Base-by-base conservation (phyloP, 1,140 invertebrate genomes). In the Pteromalus puparum region DNA sequence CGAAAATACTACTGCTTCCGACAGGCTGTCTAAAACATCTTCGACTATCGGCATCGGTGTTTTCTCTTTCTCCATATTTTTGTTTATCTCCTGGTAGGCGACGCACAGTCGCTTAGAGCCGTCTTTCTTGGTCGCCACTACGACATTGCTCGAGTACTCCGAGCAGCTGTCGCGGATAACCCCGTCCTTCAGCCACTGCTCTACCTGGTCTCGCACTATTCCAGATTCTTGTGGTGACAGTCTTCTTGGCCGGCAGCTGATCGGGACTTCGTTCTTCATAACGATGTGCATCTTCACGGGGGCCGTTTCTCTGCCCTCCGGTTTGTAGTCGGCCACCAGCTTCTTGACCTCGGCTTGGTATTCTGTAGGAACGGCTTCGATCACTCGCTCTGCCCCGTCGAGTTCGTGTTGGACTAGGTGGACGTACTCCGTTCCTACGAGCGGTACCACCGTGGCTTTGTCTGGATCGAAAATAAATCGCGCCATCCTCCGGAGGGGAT, bases 1-100 rank as follows among this genome's bases (percentile, higher is more conserved):
- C 10, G 82, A 88, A 76, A 90, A 91, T 13, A 88, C 81, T 46
- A 84, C 85, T 13, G 75, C 86, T 9, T 86, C 53, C 1, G 61
- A 46, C 24, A 88, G 38, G 83, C 65, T 82, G 67, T 87, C 87
- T 1, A 89, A 65, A 6, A 84, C 15, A 13, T 86, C 83, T 18
- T 89, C 86, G 7, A 87, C 87, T 1, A 82, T 7, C 13, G 87
- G 86, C 42, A 85, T n/a, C 10, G 86, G 81, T 30, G 53, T 77
- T 0, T 67, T 75, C 21, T 85, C 73, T 21, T 81, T 83, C 1
- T 82, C 48, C 21, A 81, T 74, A 0, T 72, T 26, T n/a, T 70
- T 72, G 34, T 86, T 88, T n/a, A 87, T 9, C 38, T 48, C 67
- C 26, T 75, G 53, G 34, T 81, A 83, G 42, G 85, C 86, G 1